Evolutionary conservation across 2,888 invertebrate species (phyloP).

Genomic region (Hyposoter didymator): DNA sequence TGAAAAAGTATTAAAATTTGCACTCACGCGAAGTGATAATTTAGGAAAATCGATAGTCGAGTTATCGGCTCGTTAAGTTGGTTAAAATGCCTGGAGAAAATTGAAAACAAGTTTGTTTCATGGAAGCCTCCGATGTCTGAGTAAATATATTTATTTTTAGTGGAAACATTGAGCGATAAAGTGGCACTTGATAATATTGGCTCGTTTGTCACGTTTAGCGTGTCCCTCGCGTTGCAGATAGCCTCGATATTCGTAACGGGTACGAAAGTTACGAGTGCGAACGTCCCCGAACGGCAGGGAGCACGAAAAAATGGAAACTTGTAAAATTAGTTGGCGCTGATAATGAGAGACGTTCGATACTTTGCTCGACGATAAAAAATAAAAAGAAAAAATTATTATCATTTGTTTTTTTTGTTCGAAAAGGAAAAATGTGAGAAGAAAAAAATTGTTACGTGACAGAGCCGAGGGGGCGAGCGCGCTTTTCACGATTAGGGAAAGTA

Average conservation of each 20-base stretch:
- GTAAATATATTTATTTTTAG: constrained; percentile 8
- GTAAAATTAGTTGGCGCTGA: constrained; percentile 22
- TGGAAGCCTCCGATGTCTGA: neutral
- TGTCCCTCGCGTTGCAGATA: constrained; percentile 11
- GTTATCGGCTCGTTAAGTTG: constrained; percentile 19
- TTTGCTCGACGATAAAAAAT: constrained; percentile 3
- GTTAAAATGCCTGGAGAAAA: neutral
- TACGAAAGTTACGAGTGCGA: neutral
- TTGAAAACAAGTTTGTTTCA: constrained; percentile 33
- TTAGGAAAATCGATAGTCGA: constrained; percentile 10
- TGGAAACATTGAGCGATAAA: constrained; percentile 29
- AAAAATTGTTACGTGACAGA: neutral
- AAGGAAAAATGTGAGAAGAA: neutral
- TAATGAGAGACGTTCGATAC: constrained; percentile 6
- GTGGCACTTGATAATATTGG: constrained; percentile 31
- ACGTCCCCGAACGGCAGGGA: neutral
- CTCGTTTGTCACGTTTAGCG: constrained; percentile 38
- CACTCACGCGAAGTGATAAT: neutral
- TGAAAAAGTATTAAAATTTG: neutral
- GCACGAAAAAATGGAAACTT: neutral
- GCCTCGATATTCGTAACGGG: constrained; percentile 30
- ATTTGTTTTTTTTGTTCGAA: neutral
- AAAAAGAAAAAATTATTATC: neutral
- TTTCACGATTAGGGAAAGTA: constrained; percentile 53
- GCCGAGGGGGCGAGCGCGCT: constrained; percentile 21